Evolutionary conservation across 2,113 vertebrate genomes (phyloP), one percentile per base, ranked within the genome.

Genomic region (Ctenodactylus gundi): DNA sequence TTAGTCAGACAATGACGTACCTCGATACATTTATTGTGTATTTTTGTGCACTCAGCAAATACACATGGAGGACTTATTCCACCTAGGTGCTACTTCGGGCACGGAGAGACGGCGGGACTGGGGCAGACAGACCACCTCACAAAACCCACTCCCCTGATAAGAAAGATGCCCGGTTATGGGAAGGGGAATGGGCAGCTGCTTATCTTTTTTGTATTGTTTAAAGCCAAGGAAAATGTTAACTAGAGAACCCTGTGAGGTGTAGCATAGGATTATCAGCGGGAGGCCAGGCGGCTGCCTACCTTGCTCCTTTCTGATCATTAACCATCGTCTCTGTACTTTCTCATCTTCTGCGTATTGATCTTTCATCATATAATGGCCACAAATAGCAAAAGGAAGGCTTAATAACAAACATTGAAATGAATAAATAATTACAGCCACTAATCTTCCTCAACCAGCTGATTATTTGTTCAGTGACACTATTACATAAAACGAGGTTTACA

Each of bases 351-450:
- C 6, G 20, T 98, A 98, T 97, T 98, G 98, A 98, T 98, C 96
- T 98, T 97, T 97, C 97, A 98, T 97, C 95, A 96, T 85, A 97
- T 97, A 98, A 98, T 98, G 77, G 94, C 95, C 94, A 96, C 96
- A 97, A 97, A 97, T 97, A 97, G 91, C 76, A 97, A 98, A 90
- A 97, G 91, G 85, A 98, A 98, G 95, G 80, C 96, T 97, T 98
- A 98, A 97, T 98, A 98, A 97, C 96, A 97, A 98, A 97, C 95
- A 97, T 97, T 98, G 97, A 98, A 98, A 98, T 98, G 97, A 98
- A 98, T 98, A 98, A 98, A 98, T 98, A 98, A 98, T 98, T 98
- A 95, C 82, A 97, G 84, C 72, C 95, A 98, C 98, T 98, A 97
- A 98, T 98, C 97, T 98, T 98, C 73, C 67, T 98, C 95, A 97